phyloP scores from a whole-genome alignment of 2,888 invertebrate species.

The Callosobruchus maculatus region DNA sequence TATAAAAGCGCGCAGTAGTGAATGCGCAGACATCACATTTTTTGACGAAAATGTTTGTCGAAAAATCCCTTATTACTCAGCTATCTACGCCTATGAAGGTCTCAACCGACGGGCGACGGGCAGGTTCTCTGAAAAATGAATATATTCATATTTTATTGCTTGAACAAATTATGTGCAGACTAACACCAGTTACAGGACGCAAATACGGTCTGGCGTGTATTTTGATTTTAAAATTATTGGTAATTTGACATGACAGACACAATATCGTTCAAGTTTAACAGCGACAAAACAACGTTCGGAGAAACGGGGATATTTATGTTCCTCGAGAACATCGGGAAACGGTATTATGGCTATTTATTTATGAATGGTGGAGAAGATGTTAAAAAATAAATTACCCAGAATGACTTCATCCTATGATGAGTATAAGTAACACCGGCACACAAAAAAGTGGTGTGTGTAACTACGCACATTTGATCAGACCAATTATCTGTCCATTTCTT shows the following conservation, averaged over 20 bases:
- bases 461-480: too few relatives aligned
- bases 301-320: not conserved
- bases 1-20: too few relatives aligned
- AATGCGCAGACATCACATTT: too few relatives aligned
- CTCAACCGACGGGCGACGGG: not conserved
- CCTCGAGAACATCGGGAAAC: not conserved
- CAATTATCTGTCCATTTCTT: too few relatives aligned
- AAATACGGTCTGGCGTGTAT: constrained; percentile 7
- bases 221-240: constrained; percentile 19
- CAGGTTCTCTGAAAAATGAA: constrained; percentile 22
- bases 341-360: not conserved
- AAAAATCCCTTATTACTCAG: too few relatives aligned
- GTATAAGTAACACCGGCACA: too few relatives aligned
- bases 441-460: too few relatives aligned
- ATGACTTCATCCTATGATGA: not conserved
- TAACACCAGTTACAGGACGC: not conserved
- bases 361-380: not conserved
- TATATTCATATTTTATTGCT: constrained; percentile 23
- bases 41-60: too few relatives aligned
- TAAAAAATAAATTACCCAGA: not conserved
- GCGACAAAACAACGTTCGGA: not conserved
- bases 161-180: constrained; percentile 20
- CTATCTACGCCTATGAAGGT: not conserved
- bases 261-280: constrained; percentile 7
- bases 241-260: constrained; percentile 17